Base-by-base conservation (phyloP, 2,113 vertebrate species). In the Corapipo altera region DNA sequence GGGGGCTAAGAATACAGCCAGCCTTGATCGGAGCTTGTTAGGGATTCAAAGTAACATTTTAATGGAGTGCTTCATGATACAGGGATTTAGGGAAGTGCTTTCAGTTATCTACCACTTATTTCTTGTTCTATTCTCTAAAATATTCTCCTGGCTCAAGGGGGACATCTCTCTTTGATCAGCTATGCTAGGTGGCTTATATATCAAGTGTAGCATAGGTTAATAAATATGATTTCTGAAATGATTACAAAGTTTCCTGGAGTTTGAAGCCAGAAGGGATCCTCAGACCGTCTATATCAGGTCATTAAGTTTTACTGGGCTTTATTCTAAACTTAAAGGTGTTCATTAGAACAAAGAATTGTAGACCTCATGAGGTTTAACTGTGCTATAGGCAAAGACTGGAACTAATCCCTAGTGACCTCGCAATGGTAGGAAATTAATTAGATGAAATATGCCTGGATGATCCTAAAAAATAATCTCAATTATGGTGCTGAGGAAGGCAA, bases 291-390 rank as follows among this genome's bases (percentile, higher is more conserved):
- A 1, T 49, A 85, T 54, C 79, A 83, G 82, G 88, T 92, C 95
- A 90, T 95, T 94, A 85, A 83, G 62, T 75, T 96, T 92, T 91
- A 76, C 49, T 41, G 85, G 76, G 88, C 46, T 92, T 91, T 92
- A 90, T 93, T 95, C 91, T 92, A 90, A 81, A 95, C 75, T 90
- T 96, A 83, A 91, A 95, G 95, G 78, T 91, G 82, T 79, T 95
- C 91, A 94, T 85, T 70, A 92, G 64, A 93, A 87, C 88, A 94
- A 93, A 90, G 82, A 88, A 90, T 83, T 90, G 83, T 73, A 85
- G 82, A 88, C 55, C 88, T 90, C 91, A 35, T 66, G 94, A 86
- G 92, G 43, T 92, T 90, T 95, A 94, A 54, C 75, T 79, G 5
- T 62, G 85, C 85, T 93, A 86, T 66, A 90, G 82, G 92, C 94